Evolutionary conservation across 2,888 invertebrate genomes (phyloP), one percentile per base, ranked within the genome.

Genomic region (Spilosoma lubricipeda): DNA sequence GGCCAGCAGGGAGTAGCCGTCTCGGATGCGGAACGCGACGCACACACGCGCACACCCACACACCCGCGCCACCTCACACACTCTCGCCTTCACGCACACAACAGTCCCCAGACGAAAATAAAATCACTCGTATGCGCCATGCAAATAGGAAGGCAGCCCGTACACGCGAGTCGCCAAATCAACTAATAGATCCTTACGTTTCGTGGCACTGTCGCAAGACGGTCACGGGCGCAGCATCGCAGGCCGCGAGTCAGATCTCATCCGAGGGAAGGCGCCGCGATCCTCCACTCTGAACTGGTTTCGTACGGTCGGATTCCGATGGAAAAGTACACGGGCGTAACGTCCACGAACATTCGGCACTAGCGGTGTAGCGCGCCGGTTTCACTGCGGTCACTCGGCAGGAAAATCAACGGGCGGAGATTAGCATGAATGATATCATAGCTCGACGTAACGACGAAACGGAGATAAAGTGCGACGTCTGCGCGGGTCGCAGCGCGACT

Each of bases 71-170:
- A 80, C 78, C 87, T 84, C 91, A 85, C 90, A 90, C 92, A 87
- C 79, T 77, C 87, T 82, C 86, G 82, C 86, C 63, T 80, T 80
- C 90, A 92, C 94, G 88, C 94, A 94, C 94, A 94, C 93, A 91
- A 82, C 86, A 87, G 84, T 88, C 86, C 86, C 93, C 93, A 95
- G 95, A 95, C 95, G 93, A 95, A 95, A 95, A 95, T 95, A 95
- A 95, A 94, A 95, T 94, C 93, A 94, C 94, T 94, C 93, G 94
- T 93, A 94, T 95, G 93, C 93, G 94, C 94, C 94, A 94, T 95
- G 95, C 95, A 94, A 95, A 95, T 95, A 94, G 94, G 94, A 94
- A 94, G 94, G 90, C 92, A 90, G 90, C 89, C 87, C 89, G 90
- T 90, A 89, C 91, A 93, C 91, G 91, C 93, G 88, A 91, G 85